Base-by-base conservation (phyloP, 2,888 invertebrate species). In the Alentia gelatinosa region DNA sequence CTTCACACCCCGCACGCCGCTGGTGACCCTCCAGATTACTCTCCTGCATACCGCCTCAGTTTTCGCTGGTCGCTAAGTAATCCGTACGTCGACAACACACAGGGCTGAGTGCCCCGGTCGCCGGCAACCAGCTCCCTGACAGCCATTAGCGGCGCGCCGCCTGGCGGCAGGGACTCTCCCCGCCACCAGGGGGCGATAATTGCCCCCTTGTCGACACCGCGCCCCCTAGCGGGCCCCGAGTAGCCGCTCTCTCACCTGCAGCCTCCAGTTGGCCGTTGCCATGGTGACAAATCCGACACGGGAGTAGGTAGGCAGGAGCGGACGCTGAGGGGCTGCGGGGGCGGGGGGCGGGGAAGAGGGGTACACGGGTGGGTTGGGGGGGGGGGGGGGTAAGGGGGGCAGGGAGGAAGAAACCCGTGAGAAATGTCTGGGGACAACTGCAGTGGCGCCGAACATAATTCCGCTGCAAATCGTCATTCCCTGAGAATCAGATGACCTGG, bases 51-150 rank as follows among this genome's bases (percentile, higher is more conserved):
- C 1, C 19, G 23, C 56, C 12, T n/a, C 56, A 56, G 3, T 56
- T 56, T 56, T 56, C 56, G 56, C 56, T 56, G 56, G 56, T 56
- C n/a, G 56, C 56, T 56, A 56, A 56, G 56, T 56, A 56, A 56
- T 56, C 56, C 56, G n/a, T n/a, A n/a, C n/a, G n/a, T n/a, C 19
- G 56, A n/a, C 19, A n/a, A 56, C 56, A 56, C 56, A n/a, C 56
- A 56, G 56, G n/a, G 56, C 19, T 3, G 56, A 56, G 56, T 9
- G 56, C 5, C 3, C 23, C 23, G 56, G 56, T 56, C 56, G 56
- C 56, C 3, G n/a, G 56, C 23, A 56, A 56, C 56, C 56, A 56
- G 56, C 56, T 19, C 56, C 56, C 56, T 56, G 56, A n/a, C 56
- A 12, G 56, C 56, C 56, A 56, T 56, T 56, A 56, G 56, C n/a